Evolutionary conservation across 1,140 invertebrate species (phyloP).

Genomic region (Pachypsylla venusta): DNA sequence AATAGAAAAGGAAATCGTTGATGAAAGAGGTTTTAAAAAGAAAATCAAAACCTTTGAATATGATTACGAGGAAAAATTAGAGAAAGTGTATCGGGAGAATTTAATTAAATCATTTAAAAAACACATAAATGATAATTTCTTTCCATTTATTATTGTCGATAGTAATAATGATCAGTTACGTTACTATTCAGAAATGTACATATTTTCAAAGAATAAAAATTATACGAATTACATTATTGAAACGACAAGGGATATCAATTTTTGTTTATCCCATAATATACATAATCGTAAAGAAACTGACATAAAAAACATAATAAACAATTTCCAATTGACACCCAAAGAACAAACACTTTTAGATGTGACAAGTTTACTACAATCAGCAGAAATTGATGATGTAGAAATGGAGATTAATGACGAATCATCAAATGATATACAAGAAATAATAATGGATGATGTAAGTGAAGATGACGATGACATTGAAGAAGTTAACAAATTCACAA

Average conservation of each 20-base stretch:
- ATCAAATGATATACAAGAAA: background rate
- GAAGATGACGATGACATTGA: background rate
- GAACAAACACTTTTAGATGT: constrained; percentile 53
- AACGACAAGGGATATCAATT: constrained; percentile 60
- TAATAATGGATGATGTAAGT: background rate
- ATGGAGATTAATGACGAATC: constrained; percentile 8
- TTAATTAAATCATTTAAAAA: constrained; percentile 84
- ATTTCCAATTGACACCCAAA: constrained; percentile 63
- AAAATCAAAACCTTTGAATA: constrained; percentile 70
- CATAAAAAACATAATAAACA: constrained; percentile 55
- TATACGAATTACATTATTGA: constrained; percentile 85
- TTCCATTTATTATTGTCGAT: constrained; percentile 85
- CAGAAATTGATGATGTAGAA: constrained; percentile 46
- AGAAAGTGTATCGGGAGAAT: constrained; percentile 62
- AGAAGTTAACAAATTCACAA: background rate
- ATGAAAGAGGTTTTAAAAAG: constrained; percentile 83
- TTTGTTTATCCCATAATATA: constrained; percentile 67
- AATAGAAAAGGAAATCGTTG: constrained; percentile 60
- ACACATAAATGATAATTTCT: constrained; percentile 78
- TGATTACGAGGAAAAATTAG: constrained; percentile 76
- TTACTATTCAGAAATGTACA: constrained; percentile 76
- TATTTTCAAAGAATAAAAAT: constrained; percentile 68
- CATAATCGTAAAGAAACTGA: constrained; percentile 66
- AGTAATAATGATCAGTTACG: constrained; percentile 66
- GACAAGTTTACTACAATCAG: constrained; percentile 63